These are phyloP conservation scores for Chroicocephalus ridibundus DNA, from an alignment of 2,113 vertebrate genomes.

Conservation along the genomic window DNA sequence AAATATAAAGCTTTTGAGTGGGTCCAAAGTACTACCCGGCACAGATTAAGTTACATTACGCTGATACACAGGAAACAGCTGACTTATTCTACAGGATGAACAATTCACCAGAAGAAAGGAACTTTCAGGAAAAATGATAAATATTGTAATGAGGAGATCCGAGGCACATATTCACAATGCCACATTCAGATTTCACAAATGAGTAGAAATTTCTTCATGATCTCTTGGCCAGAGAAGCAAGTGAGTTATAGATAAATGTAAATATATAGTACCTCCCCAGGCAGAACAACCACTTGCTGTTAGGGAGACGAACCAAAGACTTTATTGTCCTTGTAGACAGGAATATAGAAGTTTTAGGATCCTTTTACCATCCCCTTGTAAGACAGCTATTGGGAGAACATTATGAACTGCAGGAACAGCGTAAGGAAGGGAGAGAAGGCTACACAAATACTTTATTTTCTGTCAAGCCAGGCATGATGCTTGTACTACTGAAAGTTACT, in stretches of 20 bases:
- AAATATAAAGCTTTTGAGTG: neutral
- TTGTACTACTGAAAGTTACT: neutral
- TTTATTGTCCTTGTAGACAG: neutral
- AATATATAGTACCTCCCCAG: neutral
- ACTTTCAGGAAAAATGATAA: slow-evolving; percentile 62
- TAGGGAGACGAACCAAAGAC: neutral
- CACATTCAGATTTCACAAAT: slow-evolving; percentile 3
- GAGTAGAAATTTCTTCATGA: neutral
- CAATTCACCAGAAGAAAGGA: slow-evolving; percentile 59
- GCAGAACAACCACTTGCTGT: neutral
- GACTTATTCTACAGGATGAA: slow-evolving; percentile 58
- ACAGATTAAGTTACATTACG: slow-evolving; percentile 6
- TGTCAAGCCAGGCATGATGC: neutral
- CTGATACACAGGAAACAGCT: slow-evolving; percentile 57
- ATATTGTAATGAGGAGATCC: slow-evolving; percentile 54
- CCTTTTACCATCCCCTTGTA: neutral
- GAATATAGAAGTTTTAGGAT: neutral
- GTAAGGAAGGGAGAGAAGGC: neutral
- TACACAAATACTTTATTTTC: neutral
- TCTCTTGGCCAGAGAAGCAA: neutral
- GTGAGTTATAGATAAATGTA: neutral
- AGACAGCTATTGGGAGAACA: neutral
- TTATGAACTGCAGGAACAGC: neutral
- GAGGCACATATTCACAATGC: slow-evolving; percentile 33
- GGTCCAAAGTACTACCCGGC: neutral